Evolutionary conservation across 1,140 invertebrate species (phyloP).

Genomic region (Anastrepha ludens): DNA sequence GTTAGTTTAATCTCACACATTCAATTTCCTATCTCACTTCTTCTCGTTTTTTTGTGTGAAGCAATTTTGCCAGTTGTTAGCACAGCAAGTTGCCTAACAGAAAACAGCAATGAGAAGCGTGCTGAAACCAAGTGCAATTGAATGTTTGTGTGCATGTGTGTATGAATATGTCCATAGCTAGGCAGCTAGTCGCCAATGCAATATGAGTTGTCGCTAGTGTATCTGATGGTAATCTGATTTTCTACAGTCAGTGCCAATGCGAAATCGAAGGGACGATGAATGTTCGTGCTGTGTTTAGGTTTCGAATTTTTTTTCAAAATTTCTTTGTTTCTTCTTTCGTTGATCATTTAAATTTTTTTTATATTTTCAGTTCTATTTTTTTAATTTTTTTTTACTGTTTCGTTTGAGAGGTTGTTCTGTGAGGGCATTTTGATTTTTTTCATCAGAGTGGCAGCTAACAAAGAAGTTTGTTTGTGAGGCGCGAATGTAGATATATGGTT

Average conservation of each 20-base stretch:
- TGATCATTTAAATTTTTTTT: background rate
- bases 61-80: slow-evolving; percentile 40
- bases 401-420: background rate
- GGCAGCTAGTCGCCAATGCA: slow-evolving; percentile 39
- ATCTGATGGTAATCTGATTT: slow-evolving; percentile 53
- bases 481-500: background rate
- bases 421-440: slow-evolving; percentile 3
- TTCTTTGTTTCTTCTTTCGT: background rate
- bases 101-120: slow-evolving; percentile 2
- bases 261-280: background rate
- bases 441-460: background rate
- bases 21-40: slow-evolving; percentile 57
- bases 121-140: background rate
- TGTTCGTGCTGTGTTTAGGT: background rate
- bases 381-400: background rate
- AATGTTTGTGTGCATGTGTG: background rate
- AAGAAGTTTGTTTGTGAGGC: slow-evolving; percentile 20
- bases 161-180: background rate
- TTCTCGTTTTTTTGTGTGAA: slow-evolving; percentile 15
- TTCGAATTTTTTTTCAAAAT: background rate
- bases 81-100: background rate
- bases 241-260: background rate
- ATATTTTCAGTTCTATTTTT: background rate
- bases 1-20: slow-evolving; percentile 57
- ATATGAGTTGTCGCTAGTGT: slow-evolving; percentile 47